Evolutionary conservation across 2,888 invertebrate species (phyloP).

Genomic region (Eretmocerus hayati): DNA sequence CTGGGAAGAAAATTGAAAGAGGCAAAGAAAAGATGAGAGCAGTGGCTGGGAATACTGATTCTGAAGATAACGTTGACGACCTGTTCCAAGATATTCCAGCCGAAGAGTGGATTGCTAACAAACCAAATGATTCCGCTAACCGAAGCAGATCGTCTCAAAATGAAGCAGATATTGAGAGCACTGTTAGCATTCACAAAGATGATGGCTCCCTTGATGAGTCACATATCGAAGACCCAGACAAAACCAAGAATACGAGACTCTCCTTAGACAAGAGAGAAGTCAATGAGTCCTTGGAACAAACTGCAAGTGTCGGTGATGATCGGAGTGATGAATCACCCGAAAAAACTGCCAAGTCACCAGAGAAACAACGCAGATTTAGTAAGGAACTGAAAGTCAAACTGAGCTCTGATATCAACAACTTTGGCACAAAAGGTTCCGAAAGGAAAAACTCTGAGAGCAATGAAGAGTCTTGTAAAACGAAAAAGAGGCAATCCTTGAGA

Average conservation of each 20-base stretch:
- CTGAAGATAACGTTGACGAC: conserved; percentile 17
- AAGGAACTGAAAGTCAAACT: not conserved
- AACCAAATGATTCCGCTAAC: not conserved
- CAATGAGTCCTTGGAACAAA: conserved; percentile 11
- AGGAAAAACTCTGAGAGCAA: too few relatives aligned
- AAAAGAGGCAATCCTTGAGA: too few relatives aligned
- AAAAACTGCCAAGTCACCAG: too few relatives aligned
- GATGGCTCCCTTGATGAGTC: not conserved
- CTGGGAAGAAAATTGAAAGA: not conserved
- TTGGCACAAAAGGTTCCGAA: too few relatives aligned
- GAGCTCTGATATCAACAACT: too few relatives aligned
- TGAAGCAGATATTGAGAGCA: too few relatives aligned
- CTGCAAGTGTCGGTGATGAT: not conserved
- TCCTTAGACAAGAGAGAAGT: conserved; percentile 4
- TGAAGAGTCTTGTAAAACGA: too few relatives aligned
- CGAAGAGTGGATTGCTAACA: conserved; percentile 26
- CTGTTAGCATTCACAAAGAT: too few relatives aligned
- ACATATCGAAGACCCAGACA: conserved; percentile 14
- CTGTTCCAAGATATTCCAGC: conserved; percentile 34
- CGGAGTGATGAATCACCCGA: too few relatives aligned
- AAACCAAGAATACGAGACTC: conserved; percentile 1
- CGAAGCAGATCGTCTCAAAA: not conserved
- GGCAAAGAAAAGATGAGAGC: conserved; percentile 4
- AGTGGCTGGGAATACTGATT: conserved; percentile 20
- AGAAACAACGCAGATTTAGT: not conserved